Evolutionary conservation across 2,113 vertebrate species (phyloP).

Genomic region (Macaca mulatta): DNA sequence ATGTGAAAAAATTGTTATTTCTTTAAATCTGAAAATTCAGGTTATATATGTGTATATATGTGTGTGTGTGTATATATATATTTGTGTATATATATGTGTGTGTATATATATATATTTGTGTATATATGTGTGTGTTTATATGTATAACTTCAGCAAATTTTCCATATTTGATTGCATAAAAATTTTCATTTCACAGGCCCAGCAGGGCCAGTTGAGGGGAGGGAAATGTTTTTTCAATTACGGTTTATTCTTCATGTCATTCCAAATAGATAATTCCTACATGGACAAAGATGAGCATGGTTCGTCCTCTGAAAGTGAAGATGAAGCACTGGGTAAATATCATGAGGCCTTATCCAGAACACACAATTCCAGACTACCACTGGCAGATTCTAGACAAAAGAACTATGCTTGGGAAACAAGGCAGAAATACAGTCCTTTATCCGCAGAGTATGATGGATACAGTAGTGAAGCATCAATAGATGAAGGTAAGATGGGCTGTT

Average conservation of each 20-base stretch:
- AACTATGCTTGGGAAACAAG: constrained; percentile 94
- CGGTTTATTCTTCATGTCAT: constrained; percentile 77
- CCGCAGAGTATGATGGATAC: constrained; percentile 94
- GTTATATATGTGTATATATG: not conserved
- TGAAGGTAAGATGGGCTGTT: constrained; percentile 88
- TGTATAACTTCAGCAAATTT: constrained; percentile 51
- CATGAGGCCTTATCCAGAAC: constrained; percentile 93
- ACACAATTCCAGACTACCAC: constrained; percentile 88
- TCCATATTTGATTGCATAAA: constrained; percentile 59
- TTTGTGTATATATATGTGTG: not conserved
- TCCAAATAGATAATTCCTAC: constrained; percentile 90
- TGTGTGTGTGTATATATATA: not conserved
- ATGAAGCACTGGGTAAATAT: constrained; percentile 96
- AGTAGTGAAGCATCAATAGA: constrained; percentile 96
- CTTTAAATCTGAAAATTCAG: constrained; percentile 35
- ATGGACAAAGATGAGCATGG: constrained; percentile 89
- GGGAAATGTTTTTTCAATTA: not conserved
- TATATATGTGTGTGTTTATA: not conserved
- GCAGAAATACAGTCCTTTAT: constrained; percentile 94
- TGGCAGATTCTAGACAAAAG: constrained; percentile 86
- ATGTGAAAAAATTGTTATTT: constrained; percentile 26
- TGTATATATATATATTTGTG: not conserved
- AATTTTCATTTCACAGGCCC: constrained; percentile 64
- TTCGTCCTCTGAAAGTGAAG: constrained; percentile 98
- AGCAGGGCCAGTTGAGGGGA: not conserved